Evolutionary conservation across 2,888 invertebrate species (phyloP).

Genomic region (Cryptus viduatorius): DNA sequence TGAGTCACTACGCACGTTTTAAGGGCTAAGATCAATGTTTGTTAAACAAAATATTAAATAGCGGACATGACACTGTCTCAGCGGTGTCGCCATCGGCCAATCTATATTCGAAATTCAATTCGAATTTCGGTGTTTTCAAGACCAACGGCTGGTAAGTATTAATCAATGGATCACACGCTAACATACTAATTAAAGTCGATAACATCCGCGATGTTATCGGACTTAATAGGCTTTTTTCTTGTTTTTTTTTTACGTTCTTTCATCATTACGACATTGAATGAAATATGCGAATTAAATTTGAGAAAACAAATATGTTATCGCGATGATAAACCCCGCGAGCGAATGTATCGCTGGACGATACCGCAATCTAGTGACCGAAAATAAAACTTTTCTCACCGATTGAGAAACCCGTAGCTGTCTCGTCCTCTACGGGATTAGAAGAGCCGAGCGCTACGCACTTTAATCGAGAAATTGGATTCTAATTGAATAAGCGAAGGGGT

Average conservation of each 20-base stretch:
- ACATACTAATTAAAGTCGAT: background rate
- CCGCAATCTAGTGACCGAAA: conserved; percentile 43
- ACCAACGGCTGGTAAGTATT: conserved; percentile 27
- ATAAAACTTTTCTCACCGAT: conserved; percentile 18
- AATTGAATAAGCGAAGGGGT: background rate
- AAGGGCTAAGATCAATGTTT: background rate
- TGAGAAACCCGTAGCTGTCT: background rate
- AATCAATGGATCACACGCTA: background rate
- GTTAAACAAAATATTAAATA: background rate
- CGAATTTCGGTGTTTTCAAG: background rate
- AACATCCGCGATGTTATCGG: background rate
- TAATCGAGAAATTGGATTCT: conserved; percentile 17
- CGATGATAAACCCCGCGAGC: conserved; percentile 2
- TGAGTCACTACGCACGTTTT: background rate
- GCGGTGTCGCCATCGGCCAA: conserved; percentile 7
- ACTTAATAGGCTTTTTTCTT: background rate
- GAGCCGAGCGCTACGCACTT: conserved; percentile 4
- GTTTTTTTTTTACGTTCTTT: background rate
- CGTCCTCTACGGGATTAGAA: background rate
- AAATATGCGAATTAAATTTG: no score
- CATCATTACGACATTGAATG: background rate
- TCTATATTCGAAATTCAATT: background rate
- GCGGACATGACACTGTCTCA: conserved; percentile 11
- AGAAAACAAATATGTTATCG: conserved; percentile 34
- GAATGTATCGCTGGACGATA: background rate